Evolutionary conservation across 1,140 invertebrate genomes (phyloP), one percentile per base, ranked within the genome.

Genomic region (Ptiloglossa arizonensis): DNA sequence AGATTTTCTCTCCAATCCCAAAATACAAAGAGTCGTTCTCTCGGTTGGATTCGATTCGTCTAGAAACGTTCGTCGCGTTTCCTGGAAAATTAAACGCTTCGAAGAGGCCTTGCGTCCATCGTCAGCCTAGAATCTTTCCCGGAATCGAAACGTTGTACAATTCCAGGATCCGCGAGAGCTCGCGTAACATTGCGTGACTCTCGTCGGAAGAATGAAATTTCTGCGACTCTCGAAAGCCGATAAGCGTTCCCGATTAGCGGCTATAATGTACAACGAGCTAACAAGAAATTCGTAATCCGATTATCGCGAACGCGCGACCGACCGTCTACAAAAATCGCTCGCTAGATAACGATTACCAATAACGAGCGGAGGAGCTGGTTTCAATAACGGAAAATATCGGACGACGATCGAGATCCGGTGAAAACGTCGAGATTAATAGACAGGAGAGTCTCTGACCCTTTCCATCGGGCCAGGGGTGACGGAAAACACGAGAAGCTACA

Each of bases 361-460:
- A 52, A n/a, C 19, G 2, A 17, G 52, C 32, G 44, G 29, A 27
- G 19, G 44, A 22, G 29, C 44, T 19, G n/a, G 2, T 59, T 22
- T 59, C 29, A n/a, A n/a, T n/a, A n/a, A n/a, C n/a, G 24, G 13
- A 71, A 60, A 22, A 24, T 41, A 27, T 41, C 5, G n/a, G 1
- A 48, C 2, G 46, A 2, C 6, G 22, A 46, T 9, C 4, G 3
- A 38, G 4, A 38, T 38, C 35, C 35, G 9, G 35, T 44, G 11
- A 15, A 9, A 17, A 44, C 3, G 6, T 38, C 38, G 24, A 73
- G 27, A 60, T 72, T 63, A 19, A 79, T 41, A 56, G 76, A 57
- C 15, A 27, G 24, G 41, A 27, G 24, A 50, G 15, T 22, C 2
- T 11, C 22, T 0, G 13, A 32, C 2, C 6, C 46, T 32, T n/a